Base-by-base conservation (phyloP, 2,113 vertebrate species). In the Turdus rufiventris region DNA sequence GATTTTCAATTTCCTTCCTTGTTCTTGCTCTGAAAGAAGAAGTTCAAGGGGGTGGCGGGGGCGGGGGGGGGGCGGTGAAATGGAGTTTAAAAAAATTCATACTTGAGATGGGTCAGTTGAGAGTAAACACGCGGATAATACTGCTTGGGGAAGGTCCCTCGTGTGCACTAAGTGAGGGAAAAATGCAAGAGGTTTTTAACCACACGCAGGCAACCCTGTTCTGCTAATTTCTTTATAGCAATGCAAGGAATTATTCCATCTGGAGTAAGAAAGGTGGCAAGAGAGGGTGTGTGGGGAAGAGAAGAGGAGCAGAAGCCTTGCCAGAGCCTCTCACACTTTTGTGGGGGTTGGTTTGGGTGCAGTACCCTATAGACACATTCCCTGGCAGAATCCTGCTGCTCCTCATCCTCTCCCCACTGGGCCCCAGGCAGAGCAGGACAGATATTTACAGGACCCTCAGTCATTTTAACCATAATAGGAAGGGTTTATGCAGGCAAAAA, bases 1-100 rank as follows among this genome's bases (percentile, higher is more conserved):
- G 98, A 98, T 97, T 97, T 97, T 98, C 79, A 56, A 65, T 98
- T 99, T 99, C 98, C 99, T 99, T 99, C 98, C 99, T 99, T 97
- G 98, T 98, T 98, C 98, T 99, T 98, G 98, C 97, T 90, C 98
- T 98, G 98, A 98, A 98, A 98, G 97, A 97, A 98, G 96, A 94
- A 88, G 95, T 88, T 86, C 1, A 62, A 90, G 82, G 28, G 17
- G 24, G 5, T 6, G 47, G 47, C 10, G 21, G 28, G 51, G 47
- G 47, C 10, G 21, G 28, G 51, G 28, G 51, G 26, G 28, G 7
- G 18, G 24, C 3, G 26, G 4, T 74, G 73, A 91, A 96, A 96
- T 79, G 42, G 26, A 83, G 67, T 38, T 87, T 79, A 26, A 80
- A 94, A 91, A 72, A 6, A 20, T 71, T 91, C 58, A 6, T 94